Percentiles rank a stretch among this genome's conserved stretches.
Conservation (phyloP, 2,888 invertebrate species). For the Mantis religiosa region DNA sequence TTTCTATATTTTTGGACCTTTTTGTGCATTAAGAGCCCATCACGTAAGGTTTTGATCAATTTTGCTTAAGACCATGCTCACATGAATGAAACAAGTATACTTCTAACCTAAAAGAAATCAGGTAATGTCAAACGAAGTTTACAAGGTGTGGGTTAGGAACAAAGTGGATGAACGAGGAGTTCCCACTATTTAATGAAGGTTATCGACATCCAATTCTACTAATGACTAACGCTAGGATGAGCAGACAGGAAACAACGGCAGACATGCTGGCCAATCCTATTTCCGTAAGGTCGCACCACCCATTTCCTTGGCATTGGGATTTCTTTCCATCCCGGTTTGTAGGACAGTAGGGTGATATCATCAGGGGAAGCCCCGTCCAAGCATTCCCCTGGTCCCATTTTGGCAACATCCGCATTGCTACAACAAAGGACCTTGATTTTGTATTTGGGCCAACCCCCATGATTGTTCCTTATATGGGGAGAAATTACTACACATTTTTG, state of each 20-base stretch:
- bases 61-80: no score
- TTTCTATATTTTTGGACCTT: no score
- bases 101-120: no score
- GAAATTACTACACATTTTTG: no score
- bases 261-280: neutral
- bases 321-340: neutral
- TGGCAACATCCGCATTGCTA: no score
- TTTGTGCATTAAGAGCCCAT: no score
- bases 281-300: neutral
- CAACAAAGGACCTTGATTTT: no score
- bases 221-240: neutral
- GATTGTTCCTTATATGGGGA: no score
- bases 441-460: no score
- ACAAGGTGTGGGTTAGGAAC: neutral
- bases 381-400: neutral
- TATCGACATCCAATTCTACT: neutral
- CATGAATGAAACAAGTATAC: no score
- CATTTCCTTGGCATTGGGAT: neutral
- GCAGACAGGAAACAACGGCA: neutral
- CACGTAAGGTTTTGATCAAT: no score
- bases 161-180: neutral
- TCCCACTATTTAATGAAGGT: neutral
- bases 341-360: neutral
- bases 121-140: neutral
- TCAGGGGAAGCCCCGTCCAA: neutral